Base-by-base conservation (phyloP, 2,888 invertebrate species). In the Harpagoxenus sublaevis region DNA sequence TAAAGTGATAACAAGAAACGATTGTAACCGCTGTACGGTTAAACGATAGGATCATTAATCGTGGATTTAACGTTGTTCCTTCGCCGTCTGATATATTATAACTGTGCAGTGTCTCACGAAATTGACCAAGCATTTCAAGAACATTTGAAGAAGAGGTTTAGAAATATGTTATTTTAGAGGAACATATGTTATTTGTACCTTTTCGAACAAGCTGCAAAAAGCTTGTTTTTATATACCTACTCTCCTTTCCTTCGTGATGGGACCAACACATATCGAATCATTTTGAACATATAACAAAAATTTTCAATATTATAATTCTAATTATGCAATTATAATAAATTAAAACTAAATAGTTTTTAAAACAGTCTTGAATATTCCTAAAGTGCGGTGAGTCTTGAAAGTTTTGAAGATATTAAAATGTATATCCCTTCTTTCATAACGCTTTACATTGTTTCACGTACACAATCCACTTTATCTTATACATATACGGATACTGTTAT, bases 61-160 rank as follows among this genome's bases (percentile, higher is more conserved):
- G 18, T 9, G 28, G 9, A n/a, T 66, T 78, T 53, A 66, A 66
- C 18, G 8, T 66, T 66, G 10, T 55, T 65, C 5, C 63, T 73
- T 10, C 39, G 18, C 23, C 8, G 10, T 77, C 15, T 55, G n/a
- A 39, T n/a, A 31, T 65, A 42, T 28, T 28, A n/a, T 39, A 73
- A 55, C 15, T 42, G 23, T 10, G 18, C 39, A 74, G 23, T 75
- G 8, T 62, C 23, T 75, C 15, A 35, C 23, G 48, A 62, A 48
- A 75, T 63, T 75, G 39, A 71, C 10, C 28, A 62, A 48, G 12
- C 18, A 74, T 42, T 60, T 48, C 3, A 6, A 55, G n/a, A 45
- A 74, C 6, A 63, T 35, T 75, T 35, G 3, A 48, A 31, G 31
- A 45, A 62, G 18, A 66, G n/a, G 0, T 66, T 66, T 42, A 15